Conservation (phyloP, 2,888 invertebrate genomes). For the Anarsia innoxiella region DNA sequence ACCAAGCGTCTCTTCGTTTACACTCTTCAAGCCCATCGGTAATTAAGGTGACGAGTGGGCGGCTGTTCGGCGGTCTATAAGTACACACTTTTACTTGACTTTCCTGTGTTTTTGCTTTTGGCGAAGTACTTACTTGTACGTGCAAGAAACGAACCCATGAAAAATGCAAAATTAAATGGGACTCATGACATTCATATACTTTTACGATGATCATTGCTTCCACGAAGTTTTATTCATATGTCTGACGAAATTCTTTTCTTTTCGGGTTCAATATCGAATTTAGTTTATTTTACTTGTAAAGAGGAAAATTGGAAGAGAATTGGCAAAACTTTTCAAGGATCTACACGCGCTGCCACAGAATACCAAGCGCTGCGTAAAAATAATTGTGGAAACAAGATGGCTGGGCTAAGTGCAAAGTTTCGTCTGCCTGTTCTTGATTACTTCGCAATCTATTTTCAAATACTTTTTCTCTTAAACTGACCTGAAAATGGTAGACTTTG, state of each 20-base stretch:
- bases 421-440: too few species aligned
- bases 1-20: conserved; percentile 33
- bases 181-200: not conserved
- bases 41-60: conserved; percentile 22
- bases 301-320: too few species aligned
- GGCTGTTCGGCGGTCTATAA: not conserved
- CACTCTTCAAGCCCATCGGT: conserved; percentile 27
- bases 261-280: not conserved
- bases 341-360: too few species aligned
- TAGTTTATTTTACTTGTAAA: too few species aligned
- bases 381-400: too few species aligned
- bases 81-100: conserved; percentile 11
- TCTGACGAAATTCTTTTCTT: not conserved
- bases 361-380: too few species aligned
- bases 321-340: too few species aligned
- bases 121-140: not conserved
- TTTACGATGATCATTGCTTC: not conserved
- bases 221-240: not conserved
- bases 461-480: too few species aligned
- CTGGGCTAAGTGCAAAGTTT: too few species aligned
- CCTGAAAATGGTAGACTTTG: too few species aligned
- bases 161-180: not conserved
- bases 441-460: too few species aligned
- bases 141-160: not conserved
- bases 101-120: conserved; percentile 8